phyloP scores from a whole-genome alignment of 2,888 invertebrate genomes.

The Ormyrus nitidulus region DNA sequence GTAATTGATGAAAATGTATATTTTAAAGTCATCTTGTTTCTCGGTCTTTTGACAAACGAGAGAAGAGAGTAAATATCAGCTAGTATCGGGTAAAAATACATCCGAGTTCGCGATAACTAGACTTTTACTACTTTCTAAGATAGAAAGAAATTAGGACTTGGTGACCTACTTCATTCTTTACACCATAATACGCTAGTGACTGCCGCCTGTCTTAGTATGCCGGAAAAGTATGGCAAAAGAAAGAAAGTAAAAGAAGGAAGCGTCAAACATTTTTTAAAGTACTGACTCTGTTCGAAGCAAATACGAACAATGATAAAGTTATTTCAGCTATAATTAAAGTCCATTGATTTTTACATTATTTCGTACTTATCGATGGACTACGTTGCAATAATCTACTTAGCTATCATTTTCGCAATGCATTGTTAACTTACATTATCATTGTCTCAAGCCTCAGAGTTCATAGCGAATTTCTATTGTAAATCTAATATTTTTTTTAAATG shows the following conservation, averaged over 20 bases:
- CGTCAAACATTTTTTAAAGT: slow-evolving; percentile 12
- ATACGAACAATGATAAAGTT: not conserved
- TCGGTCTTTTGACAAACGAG: not conserved
- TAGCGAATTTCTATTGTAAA: slow-evolving; percentile 7
- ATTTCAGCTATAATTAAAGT: slow-evolving; percentile 4
- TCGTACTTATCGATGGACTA: slow-evolving; percentile 22
- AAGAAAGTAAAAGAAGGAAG: slow-evolving; percentile 5
- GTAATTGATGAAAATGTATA: slow-evolving; percentile 23
- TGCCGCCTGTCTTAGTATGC: slow-evolving; percentile 38
- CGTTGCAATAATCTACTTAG: slow-evolving; percentile 10
- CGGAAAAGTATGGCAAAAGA: slow-evolving; percentile 3
- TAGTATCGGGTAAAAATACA: not conserved
- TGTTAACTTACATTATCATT: slow-evolving; percentile 32
- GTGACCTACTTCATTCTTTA: slow-evolving; percentile 40
- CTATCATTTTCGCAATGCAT: slow-evolving; percentile 16
- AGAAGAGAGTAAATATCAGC: not conserved
- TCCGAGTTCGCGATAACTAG: slow-evolving; percentile 22
- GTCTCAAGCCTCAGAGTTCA: not conserved
- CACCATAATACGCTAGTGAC: slow-evolving; percentile 36
- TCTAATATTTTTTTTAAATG: slow-evolving; percentile 25
- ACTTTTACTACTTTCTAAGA: slow-evolving; percentile 41
- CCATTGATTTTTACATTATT: slow-evolving; percentile 33
- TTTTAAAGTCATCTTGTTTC: slow-evolving; percentile 7
- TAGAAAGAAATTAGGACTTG: slow-evolving; percentile 28
- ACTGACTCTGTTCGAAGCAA: not conserved